Evolutionary conservation across 2,888 invertebrate species (phyloP), one percentile per base, ranked within the genome.

Genomic region (Melolontha melolontha): DNA sequence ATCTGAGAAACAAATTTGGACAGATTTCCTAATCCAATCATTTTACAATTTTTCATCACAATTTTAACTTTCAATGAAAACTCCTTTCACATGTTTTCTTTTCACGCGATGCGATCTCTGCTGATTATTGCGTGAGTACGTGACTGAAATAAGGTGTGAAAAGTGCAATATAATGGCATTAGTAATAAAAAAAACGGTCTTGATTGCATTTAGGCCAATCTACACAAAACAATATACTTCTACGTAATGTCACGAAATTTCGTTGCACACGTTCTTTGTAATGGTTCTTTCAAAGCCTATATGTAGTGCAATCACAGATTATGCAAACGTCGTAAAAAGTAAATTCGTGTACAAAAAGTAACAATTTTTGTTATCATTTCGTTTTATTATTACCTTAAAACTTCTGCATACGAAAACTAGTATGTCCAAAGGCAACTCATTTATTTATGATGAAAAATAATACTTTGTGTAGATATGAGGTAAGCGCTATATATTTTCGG

Each of bases 151-250:
- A 52, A 34, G 12, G 34, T 52, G 51, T 34, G 34, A 52, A 34
- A 52, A 52, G 34, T 34, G 34, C 51, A 27, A 34, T 34, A 12
- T 27, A 52, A 34, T 52, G 12, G 29, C 8, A 34, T 5, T 12
- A 12, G 51, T 52, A 52, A 52, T 52, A 52, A 52, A 52, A 29
- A 29, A 34, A 27, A 14, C 1, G 27, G 5, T n/a, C 34, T 27
- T 34, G 12, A 52, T 52, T 52, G 51, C 51, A 52, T 29, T 29
- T 52, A 34, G 27, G 29, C n/a, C 29, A 27, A 29, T 52, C 29
- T 52, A 14, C 12, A 12, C 51, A 12, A n/a, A 52, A 29, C 2
- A 52, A 52, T 52, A 49, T 49, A 49, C 51, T 52, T 29, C 29
- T 12, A 52, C 51, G 12, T n/a, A 34, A 11, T 12, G 29, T 52